Conservation (phyloP, 2,888 invertebrate genomes). For the Amaurobius ferox region DNA sequence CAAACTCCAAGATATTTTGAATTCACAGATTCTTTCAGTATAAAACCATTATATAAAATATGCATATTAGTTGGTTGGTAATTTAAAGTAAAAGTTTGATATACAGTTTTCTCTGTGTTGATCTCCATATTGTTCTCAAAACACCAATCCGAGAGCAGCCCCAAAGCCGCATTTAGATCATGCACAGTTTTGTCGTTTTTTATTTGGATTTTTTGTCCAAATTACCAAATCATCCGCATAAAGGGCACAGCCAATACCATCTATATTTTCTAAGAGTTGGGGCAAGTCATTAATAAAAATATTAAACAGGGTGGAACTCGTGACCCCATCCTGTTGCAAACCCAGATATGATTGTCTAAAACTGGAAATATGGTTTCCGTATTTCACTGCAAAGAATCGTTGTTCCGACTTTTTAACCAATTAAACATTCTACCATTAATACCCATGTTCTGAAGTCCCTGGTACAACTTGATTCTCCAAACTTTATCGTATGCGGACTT, state of each 20-base stretch:
- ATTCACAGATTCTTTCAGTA: neutral
- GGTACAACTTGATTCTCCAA: neutral
- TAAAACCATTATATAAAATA: neutral
- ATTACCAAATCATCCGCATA: neutral
- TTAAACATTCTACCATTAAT: conserved; percentile 1
- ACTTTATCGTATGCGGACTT: neutral
- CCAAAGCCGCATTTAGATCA: neutral
- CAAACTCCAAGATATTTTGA: neutral
- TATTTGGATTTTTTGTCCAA: neutral
- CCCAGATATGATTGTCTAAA: neutral
- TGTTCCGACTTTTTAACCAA: conserved; percentile 1
- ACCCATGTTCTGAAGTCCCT: neutral
- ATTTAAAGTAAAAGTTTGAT: conserved; percentile 15
- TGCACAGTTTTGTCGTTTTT: neutral
- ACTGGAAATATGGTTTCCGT: neutral
- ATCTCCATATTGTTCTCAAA: conserved; percentile 1
- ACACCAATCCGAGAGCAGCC: neutral
- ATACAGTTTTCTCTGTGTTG: conserved; percentile 1
- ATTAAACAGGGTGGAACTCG: neutral
- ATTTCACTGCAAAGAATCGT: conserved; percentile 16
- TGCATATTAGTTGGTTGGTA: conserved; percentile 12
- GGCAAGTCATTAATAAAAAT: neutral
- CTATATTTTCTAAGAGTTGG: neutral
- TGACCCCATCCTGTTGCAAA: neutral
- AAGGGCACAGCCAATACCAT: neutral